These are phyloP conservation scores for Yponomeuta evonymella DNA, from an alignment of 2,888 invertebrate species.

Conservation along the genomic window DNA sequence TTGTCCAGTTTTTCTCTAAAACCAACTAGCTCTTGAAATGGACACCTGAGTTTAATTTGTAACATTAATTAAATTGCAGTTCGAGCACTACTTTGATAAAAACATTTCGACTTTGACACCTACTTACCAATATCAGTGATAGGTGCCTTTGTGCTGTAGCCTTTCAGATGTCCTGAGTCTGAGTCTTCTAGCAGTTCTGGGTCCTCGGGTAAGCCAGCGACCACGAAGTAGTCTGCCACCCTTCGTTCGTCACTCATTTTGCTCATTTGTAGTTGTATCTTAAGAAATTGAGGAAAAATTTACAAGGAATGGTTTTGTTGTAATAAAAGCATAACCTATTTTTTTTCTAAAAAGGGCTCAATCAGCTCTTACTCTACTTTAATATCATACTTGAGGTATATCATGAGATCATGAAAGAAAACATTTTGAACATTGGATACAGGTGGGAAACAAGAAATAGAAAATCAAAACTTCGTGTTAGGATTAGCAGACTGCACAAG, in stretches of 20 bases:
- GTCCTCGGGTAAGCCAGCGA: conserved; percentile 93
- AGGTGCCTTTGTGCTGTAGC: conserved; percentile 89
- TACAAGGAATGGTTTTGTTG: not conserved
- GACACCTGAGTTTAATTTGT: too few relatives aligned
- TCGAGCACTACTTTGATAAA: not conserved
- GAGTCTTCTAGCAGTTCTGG: conserved; percentile 87
- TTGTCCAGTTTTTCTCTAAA: too few relatives aligned
- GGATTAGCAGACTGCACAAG: not conserved
- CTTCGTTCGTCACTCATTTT: conserved; percentile 86
- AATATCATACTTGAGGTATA: not conserved
- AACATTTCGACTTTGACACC: not conserved
- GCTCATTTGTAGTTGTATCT: not conserved
- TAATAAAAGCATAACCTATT: not conserved
- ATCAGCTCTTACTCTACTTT: too few relatives aligned
- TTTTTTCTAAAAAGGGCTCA: not conserved
- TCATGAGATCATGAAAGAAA: not conserved
- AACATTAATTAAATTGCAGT: too few relatives aligned
- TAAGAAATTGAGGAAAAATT: not conserved
- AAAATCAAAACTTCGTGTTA: not conserved
- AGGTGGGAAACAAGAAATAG: not conserved
- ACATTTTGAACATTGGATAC: not conserved
- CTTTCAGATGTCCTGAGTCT: conserved; percentile 87
- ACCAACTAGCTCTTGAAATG: too few relatives aligned
- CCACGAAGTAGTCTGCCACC: conserved; percentile 98
- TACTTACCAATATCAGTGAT: conserved; percentile 93